Conservation (phyloP, 2,113 vertebrate genomes). For the Mastomys coucha region DNA sequence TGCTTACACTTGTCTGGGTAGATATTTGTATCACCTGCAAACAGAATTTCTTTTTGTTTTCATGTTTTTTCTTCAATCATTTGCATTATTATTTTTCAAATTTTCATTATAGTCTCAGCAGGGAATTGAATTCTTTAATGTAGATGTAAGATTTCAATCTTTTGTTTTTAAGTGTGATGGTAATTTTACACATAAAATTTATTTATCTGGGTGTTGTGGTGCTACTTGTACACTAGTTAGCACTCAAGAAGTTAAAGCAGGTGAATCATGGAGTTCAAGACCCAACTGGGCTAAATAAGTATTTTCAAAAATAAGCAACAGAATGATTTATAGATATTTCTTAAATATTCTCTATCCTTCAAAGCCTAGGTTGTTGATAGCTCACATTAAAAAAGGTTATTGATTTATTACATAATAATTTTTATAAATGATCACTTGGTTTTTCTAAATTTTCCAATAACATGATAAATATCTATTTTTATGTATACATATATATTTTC, state of each 20-base stretch:
- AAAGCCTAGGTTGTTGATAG: not conserved
- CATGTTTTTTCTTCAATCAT: not conserved
- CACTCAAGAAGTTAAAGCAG: not conserved
- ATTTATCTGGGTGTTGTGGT: not conserved
- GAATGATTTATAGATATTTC: not conserved
- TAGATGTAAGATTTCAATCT: not conserved
- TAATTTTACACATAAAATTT: not conserved
- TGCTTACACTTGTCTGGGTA: not conserved
- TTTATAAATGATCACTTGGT: not conserved
- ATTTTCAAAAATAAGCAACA: not conserved
- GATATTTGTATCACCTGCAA: constrained; percentile 1
- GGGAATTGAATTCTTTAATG: not conserved
- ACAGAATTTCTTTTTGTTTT: not conserved
- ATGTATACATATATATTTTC: not conserved
- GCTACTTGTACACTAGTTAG: not conserved
- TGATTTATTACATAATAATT: not conserved
- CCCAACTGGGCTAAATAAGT: not conserved
- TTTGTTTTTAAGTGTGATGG: not conserved
- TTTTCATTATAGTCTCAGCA: not conserved
- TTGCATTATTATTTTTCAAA: not conserved
- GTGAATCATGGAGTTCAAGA: not conserved
- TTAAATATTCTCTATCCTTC: not conserved
- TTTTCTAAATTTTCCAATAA: not conserved
- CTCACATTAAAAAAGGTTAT: not conserved
- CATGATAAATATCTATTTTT: not conserved